phyloP scores from a whole-genome alignment of 2,113 vertebrate genomes.

The Hyperopisus bebe region DNA sequence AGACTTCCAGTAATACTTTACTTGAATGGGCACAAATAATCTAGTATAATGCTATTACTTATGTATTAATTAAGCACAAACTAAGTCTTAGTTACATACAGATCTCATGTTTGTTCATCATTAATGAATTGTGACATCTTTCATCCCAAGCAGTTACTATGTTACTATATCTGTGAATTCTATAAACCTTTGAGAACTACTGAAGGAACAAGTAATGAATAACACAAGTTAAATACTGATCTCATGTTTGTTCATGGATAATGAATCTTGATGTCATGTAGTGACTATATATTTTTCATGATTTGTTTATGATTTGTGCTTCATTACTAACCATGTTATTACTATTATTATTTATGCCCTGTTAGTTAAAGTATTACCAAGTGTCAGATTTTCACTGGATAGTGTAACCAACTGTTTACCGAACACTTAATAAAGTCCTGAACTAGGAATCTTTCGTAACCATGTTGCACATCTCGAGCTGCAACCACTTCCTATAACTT shows the following conservation, averaged over 20 bases:
- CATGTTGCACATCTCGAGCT: not conserved
- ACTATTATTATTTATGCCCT: not conserved
- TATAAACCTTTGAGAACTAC: no score
- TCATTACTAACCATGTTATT: not conserved
- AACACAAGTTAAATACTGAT: not conserved
- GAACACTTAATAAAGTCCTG: not conserved
- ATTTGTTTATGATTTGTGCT: not conserved
- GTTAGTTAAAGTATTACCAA: not conserved
- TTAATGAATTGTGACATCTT: no score
- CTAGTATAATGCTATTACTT: not conserved
- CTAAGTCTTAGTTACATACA: not conserved
- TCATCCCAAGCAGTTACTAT: no score
- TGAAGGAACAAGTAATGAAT: no score
- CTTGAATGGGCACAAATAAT: not conserved
- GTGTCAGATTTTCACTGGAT: not conserved
- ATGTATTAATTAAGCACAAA: no score
- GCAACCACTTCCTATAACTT: not conserved
- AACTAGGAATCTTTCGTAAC: not conserved
- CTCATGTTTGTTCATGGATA: not conserved
- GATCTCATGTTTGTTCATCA: not conserved
- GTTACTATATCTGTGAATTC: no score
- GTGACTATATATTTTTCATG: not conserved
- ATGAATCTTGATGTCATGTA: not conserved
- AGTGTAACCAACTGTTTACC: not conserved
- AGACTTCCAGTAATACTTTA: not conserved